A percentile compares a stretch with the other conserved stretches of the same genome.
Conservation (phyloP, 2,888 invertebrate species). For the Leuctra nigra region DNA sequence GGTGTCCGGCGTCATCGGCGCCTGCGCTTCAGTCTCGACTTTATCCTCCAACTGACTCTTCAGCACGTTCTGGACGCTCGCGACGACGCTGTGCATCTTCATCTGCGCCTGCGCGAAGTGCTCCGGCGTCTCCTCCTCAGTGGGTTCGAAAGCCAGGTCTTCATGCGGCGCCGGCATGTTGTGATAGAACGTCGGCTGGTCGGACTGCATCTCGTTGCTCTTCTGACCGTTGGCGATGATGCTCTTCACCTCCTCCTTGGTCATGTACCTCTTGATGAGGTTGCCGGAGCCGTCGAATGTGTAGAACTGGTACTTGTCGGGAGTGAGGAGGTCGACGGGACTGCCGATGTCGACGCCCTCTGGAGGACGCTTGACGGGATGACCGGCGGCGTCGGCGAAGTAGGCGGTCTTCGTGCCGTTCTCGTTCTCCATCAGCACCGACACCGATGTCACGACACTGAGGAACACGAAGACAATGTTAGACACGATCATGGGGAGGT, state of each 20-base stretch:
- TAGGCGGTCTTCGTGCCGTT: conserved; percentile 51
- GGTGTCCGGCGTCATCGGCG: neutral
- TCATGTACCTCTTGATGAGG: conserved; percentile 75
- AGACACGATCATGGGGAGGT: no score
- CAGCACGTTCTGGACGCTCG: conserved; percentile 75
- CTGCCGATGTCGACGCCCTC: conserved; percentile 44
- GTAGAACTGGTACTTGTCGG: conserved; percentile 81
- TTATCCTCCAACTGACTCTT: conserved; percentile 64
- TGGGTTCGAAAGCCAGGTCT: conserved; percentile 47
- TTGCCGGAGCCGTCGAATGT: conserved; percentile 80
- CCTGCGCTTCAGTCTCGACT: conserved; percentile 21
- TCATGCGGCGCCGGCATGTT: conserved; percentile 42
- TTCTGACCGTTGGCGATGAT: conserved; percentile 73
- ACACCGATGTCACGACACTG: conserved; percentile 59
- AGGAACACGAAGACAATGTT: neutral
- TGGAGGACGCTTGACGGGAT: conserved; percentile 57
- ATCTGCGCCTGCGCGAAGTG: conserved; percentile 22
- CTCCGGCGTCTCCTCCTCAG: conserved; percentile 45
- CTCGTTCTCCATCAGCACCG: conserved; percentile 50
- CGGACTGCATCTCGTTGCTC: conserved; percentile 44
- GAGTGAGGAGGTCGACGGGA: conserved; percentile 70
- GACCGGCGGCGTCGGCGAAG: conserved; percentile 61
- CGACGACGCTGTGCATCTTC: conserved; percentile 67
- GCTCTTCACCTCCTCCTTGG: conserved; percentile 74
- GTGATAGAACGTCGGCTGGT: conserved; percentile 45